Percentiles rank a stretch among this genome's conserved stretches.
These are phyloP conservation scores for Coracias cyanogaster DNA, from an alignment of 2,797 vertebrate genomes.

Conservation along the genomic window DNA sequence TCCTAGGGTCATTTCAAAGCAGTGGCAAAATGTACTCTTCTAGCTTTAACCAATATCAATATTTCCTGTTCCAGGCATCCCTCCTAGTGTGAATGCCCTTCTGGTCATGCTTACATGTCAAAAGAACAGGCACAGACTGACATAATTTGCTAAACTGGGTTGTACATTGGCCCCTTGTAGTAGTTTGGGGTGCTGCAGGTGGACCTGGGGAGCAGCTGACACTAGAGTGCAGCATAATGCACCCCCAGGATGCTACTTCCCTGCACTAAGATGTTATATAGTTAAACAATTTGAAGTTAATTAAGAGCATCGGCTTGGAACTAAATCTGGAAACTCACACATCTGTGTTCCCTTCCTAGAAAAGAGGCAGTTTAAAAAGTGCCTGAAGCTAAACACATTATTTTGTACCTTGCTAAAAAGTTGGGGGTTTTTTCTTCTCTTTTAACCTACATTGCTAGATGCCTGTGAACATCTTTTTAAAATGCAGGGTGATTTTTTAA, in stretches of 20 bases:
- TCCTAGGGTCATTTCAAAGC: neutral
- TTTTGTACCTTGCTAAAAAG: conserved; percentile 66
- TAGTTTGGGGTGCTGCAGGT: neutral
- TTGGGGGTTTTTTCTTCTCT: neutral
- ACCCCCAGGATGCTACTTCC: neutral
- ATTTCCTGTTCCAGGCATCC: neutral
- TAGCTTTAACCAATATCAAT: neutral
- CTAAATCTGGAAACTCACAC: conserved; percentile 76
- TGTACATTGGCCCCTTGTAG: neutral
- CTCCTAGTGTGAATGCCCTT: neutral
- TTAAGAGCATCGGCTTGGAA: conserved; percentile 83
- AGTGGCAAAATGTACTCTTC: neutral
- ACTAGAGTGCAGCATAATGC: neutral
- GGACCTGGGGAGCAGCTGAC: neutral
- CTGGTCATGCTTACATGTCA: neutral
- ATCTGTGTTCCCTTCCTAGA: conserved; percentile 76
- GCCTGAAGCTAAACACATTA: conserved; percentile 68
- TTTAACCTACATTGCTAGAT: conserved; percentile 59
- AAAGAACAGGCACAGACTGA: neutral
- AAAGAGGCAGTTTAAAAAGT: conserved; percentile 67
- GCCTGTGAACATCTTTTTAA: conserved; percentile 30
- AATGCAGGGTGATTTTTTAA: conserved; percentile 28
- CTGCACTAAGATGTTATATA: conserved; percentile 53
- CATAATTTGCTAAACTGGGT: neutral
- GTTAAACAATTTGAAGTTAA: conserved; percentile 83